Percentiles rank a stretch among this genome's conserved stretches.
These are phyloP conservation scores for Dicerorhinus sumatrensis DNA, from an alignment of 2,113 vertebrate genomes.

Conservation along the genomic window DNA sequence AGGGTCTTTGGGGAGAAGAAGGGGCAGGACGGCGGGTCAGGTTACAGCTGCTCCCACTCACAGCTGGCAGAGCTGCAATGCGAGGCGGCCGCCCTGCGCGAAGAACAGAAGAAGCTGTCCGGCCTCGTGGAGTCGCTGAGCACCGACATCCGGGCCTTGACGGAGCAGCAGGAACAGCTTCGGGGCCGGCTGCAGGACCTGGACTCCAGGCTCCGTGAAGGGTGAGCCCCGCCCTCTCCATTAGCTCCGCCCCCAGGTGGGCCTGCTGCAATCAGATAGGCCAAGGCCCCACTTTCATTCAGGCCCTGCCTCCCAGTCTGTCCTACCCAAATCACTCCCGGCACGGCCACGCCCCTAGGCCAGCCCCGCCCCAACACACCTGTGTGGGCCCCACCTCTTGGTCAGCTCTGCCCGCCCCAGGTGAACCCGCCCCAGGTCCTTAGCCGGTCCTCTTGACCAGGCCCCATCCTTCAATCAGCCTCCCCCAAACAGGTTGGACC, in stretches of 20 bases:
- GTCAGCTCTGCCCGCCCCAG: not conserved
- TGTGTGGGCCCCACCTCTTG: not conserved
- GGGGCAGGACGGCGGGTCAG: not conserved
- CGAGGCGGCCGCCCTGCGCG: constrained; percentile 83
- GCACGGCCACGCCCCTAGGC: not conserved
- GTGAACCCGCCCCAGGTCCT: not conserved
- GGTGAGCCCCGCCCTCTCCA: constrained; percentile 57
- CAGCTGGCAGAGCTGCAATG: constrained; percentile 87
- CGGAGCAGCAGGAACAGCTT: constrained; percentile 58
- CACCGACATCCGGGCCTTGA: constrained; percentile 53
- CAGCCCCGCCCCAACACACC: not conserved
- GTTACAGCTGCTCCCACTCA: constrained; percentile 20
- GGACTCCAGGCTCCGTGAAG: not conserved
- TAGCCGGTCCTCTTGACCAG: not conserved
- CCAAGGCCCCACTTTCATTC: not conserved
- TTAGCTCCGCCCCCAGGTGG: not conserved
- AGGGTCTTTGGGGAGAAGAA: not conserved
- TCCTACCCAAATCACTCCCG: not conserved
- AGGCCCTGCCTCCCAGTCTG: not conserved
- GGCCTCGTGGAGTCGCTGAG: constrained; percentile 81
- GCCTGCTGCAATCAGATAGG: not conserved
- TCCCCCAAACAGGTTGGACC: not conserved
- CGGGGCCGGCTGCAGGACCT: constrained; percentile 55
- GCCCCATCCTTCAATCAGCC: not conserved
- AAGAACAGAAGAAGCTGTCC: constrained; percentile 86